These are phyloP conservation scores for Spisula subtruncata DNA, from an alignment of 2,888 invertebrate genomes.

Conservation along the genomic window DNA sequence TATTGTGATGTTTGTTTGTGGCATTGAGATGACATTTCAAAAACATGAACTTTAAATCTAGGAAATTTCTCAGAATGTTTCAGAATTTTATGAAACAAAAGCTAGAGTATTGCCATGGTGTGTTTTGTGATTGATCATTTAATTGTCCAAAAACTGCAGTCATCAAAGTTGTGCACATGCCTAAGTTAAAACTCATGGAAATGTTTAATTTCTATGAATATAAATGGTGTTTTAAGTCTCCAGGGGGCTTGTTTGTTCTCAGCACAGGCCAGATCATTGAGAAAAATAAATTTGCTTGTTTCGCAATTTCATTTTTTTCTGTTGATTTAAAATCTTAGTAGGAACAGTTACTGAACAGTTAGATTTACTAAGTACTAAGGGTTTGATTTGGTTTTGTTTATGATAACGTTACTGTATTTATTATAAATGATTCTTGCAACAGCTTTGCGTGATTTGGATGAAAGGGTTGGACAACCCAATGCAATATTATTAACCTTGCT, in stretches of 20 bases:
- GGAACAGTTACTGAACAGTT: too few relatives aligned
- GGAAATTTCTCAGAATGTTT: neutral
- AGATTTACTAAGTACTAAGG: too few relatives aligned
- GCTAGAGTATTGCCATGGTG: neutral
- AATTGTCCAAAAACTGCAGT: neutral
- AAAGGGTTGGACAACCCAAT: too few relatives aligned
- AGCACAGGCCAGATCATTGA: neutral
- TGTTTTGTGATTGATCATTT: slow-evolving; percentile 14
- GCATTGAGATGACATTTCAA: too few relatives aligned
- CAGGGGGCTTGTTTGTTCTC: neutral
- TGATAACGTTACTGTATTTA: too few relatives aligned
- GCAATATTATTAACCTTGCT: too few relatives aligned
- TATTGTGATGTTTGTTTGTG: neutral
- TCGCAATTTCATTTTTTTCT: too few relatives aligned
- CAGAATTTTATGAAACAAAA: slow-evolving; percentile 7
- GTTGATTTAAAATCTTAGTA: too few relatives aligned
- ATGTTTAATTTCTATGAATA: slow-evolving; percentile 28
- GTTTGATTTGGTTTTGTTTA: too few relatives aligned
- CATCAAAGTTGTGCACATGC: slow-evolving; percentile 9
- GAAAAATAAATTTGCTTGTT: too few relatives aligned
- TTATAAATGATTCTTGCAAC: too few relatives aligned
- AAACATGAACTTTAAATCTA: neutral
- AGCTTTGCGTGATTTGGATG: too few relatives aligned
- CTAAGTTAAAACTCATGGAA: neutral
- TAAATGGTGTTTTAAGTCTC: slow-evolving; percentile 6